Evolutionary conservation across 1,140 invertebrate species (phyloP).

Genomic region (Drosophila miranda): DNA sequence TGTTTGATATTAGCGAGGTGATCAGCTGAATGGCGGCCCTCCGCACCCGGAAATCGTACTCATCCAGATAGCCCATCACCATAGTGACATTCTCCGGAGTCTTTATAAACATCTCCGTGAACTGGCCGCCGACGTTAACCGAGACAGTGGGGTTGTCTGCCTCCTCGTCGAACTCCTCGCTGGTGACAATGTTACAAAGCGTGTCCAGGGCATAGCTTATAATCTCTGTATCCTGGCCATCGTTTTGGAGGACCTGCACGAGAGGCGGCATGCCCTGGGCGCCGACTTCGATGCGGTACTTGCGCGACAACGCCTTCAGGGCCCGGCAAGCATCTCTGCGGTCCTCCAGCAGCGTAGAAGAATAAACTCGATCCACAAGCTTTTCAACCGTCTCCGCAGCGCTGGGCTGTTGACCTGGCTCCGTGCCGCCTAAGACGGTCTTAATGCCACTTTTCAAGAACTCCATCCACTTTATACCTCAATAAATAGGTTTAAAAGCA

Average conservation of each 20-base stretch:
- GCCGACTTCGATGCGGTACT: conserved; percentile 97
- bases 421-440: conserved; percentile 92
- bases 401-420: conserved; percentile 88
- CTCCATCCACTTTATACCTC: conserved; percentile 86
- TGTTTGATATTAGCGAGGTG: conserved; percentile 90
- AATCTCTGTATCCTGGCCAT: conserved; percentile 95
- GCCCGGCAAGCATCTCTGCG: conserved; percentile 97
- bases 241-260: conserved; percentile 88
- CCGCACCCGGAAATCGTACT: conserved; percentile 96
- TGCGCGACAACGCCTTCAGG: conserved; percentile 95
- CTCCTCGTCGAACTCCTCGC: conserved; percentile 92
- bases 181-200: conserved; percentile 94
- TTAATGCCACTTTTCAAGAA: conserved; percentile 94
- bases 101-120: conserved; percentile 99
- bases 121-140: conserved; percentile 93
- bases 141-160: conserved; percentile 85
- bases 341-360: conserved; percentile 96
- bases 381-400: conserved; percentile 96
- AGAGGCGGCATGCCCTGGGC: conserved; percentile 96
- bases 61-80: conserved; percentile 94
- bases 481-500: background rate
- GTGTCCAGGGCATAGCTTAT: conserved; percentile 95
- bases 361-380: conserved; percentile 94
- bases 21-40: conserved; percentile 94
- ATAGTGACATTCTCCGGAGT: conserved; percentile 92